Percentiles rank a stretch among this genome's conserved stretches.
These are phyloP conservation scores for Pinctada fucata DNA, from an alignment of 2,888 invertebrate species.

Conservation along the genomic window DNA sequence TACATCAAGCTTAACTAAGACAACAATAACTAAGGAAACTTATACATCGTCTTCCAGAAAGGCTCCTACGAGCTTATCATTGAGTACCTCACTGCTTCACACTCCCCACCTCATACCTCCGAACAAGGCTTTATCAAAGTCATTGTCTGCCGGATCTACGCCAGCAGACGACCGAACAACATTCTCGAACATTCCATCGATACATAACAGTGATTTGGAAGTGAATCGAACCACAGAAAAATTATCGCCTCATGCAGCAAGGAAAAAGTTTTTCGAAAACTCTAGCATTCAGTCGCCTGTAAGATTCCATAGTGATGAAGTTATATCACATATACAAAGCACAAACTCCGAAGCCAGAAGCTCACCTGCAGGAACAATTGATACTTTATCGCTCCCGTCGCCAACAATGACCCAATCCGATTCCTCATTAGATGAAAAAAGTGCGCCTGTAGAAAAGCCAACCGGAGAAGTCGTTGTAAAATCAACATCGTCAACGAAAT, in stretches of 20 bases:
- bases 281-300: conserved; percentile 50
- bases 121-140: conserved; percentile 2
- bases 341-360: conserved; percentile 42
- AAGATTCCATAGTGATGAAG: conserved; percentile 38
- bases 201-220: conserved; percentile 38
- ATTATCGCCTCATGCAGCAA: conserved; percentile 43
- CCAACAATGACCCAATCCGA: not conserved
- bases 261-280: conserved; percentile 65
- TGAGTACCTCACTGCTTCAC: conserved; percentile 54
- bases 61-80: conserved; percentile 58
- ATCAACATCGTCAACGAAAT: conserved; percentile 42
- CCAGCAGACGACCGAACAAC: conserved; percentile 34
- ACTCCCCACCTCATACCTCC: conserved; percentile 30
- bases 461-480: not conserved
- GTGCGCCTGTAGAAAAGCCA: not conserved
- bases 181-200: conserved; percentile 32
- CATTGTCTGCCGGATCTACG: conserved; percentile 42
- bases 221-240: conserved; percentile 50
- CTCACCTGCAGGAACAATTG: conserved; percentile 3
- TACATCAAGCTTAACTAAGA: conserved; percentile 25
- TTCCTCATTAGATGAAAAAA: not conserved
- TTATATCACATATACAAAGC: conserved; percentile 32
- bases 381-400: too few species aligned
- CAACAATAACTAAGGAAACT: conserved; percentile 40
- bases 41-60: conserved; percentile 13